A percentile compares a stretch with the other conserved stretches of the same genome.
Conservation (phyloP, 2,113 vertebrate species). For the Colossoma macropomum region DNA sequence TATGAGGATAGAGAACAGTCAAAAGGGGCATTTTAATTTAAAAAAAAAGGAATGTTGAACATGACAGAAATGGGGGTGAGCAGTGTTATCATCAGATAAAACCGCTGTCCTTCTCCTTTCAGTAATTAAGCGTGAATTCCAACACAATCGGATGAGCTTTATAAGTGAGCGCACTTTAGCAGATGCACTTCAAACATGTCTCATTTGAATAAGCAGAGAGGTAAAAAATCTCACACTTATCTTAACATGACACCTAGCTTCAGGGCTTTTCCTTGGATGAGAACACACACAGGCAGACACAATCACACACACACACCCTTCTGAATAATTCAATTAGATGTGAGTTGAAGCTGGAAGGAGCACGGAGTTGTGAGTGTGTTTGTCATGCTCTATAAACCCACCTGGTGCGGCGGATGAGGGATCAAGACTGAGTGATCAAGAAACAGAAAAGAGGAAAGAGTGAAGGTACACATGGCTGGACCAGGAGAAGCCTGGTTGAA, state of each 20-base stretch:
- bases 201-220: conserved; percentile 45
- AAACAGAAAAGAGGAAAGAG: background rate
- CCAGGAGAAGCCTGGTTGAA: background rate
- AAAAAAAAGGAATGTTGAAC: conserved; percentile 27
- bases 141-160: conserved; percentile 41
- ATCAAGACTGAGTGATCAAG: background rate
- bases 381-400: conserved; percentile 63
- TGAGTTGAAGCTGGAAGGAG: conserved; percentile 60
- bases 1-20: conserved; percentile 53
- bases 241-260: conserved; percentile 46
- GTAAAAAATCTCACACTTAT: conserved; percentile 28
- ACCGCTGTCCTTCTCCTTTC: conserved; percentile 1
- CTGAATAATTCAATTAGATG: conserved; percentile 65
- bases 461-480: background rate
- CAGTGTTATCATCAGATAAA: conserved; percentile 16
- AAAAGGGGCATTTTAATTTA: conserved; percentile 54
- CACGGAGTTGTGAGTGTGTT: conserved; percentile 61
- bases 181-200: conserved; percentile 25
- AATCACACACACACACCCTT: conserved; percentile 27
- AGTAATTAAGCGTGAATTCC: conserved; percentile 17
- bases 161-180: conserved; percentile 40
- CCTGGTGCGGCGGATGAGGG: conserved; percentile 37
- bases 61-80: conserved; percentile 21
- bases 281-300: conserved; percentile 40
- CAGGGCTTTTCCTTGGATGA: conserved; percentile 52